phyloP scores from a whole-genome alignment of 2,113 vertebrate species.

The Saccopteryx leptura region DNA sequence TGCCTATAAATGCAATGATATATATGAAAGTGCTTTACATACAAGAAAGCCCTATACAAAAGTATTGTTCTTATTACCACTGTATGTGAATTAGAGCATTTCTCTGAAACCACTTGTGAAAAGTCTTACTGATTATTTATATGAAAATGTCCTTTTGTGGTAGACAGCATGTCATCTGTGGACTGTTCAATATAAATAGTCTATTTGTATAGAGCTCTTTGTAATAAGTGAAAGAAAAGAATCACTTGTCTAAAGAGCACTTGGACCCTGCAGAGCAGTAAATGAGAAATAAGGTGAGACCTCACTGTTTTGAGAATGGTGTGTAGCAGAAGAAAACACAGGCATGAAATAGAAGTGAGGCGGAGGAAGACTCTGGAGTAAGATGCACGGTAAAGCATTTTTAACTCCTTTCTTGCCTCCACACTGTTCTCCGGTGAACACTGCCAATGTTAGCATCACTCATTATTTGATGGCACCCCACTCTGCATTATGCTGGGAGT shows the following conservation, averaged over 20 bases:
- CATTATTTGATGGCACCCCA: not conserved
- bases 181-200: not conserved
- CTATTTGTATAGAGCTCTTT: constrained; percentile 8
- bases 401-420: not conserved
- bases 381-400: not conserved
- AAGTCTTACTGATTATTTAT: constrained; percentile 10
- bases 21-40: not conserved
- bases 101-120: not conserved
- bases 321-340: not conserved
- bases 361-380: not conserved
- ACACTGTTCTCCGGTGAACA: rapidly evolving
- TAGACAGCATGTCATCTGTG: not conserved
- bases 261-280: not conserved
- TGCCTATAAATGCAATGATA: not conserved
- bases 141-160: constrained; percentile 1
- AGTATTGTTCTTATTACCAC: not conserved
- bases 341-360: not conserved
- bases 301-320: not conserved
- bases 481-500: rapidly evolving
- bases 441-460: rapidly evolving
- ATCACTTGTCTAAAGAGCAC: constrained; percentile 32
- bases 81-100: not conserved
- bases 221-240: not conserved
- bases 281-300: constrained; percentile 32
- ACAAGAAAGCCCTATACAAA: not conserved